These are phyloP conservation scores for Ranitomeya imitator DNA, from an alignment of 2,113 vertebrate genomes.

Conservation along the genomic window DNA sequence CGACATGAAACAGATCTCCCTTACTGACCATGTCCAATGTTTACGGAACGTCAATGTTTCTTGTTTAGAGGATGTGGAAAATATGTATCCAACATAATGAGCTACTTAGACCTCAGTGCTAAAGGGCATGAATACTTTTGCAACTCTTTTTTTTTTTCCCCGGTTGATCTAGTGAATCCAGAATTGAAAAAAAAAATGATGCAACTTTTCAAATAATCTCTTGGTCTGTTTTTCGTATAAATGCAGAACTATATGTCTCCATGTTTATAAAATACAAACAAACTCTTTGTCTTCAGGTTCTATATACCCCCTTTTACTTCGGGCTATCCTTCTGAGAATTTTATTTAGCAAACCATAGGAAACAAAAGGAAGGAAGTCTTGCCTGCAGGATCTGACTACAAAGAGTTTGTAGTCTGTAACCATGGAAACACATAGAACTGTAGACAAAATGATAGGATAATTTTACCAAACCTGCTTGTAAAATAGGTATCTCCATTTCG, in stretches of 20 bases:
- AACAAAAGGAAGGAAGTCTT: no score
- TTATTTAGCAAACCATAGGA: no score
- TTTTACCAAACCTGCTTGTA: no score
- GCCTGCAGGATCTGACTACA: no score
- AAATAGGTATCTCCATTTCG: no score
- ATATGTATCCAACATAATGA: not conserved
- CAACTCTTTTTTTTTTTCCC: not conserved
- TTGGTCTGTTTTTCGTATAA: no score
- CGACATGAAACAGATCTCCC: slow-evolving; percentile 21
- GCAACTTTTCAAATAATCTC: not conserved
- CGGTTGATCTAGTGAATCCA: not conserved
- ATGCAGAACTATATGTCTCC: not conserved
- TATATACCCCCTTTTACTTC: no score
- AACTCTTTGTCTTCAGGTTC: not conserved
- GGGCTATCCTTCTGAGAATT: no score
- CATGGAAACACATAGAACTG: no score
- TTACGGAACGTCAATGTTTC: slow-evolving; percentile 4
- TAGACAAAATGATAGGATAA: no score
- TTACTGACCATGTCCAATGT: slow-evolving; percentile 6
- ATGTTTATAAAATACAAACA: not conserved
- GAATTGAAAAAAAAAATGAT: not conserved
- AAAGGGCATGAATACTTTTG: not conserved
- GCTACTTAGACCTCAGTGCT: not conserved
- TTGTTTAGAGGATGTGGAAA: not conserved
- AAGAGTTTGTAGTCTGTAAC: no score